These are phyloP conservation scores for Rhagoletis pomonella DNA, from an alignment of 1,140 invertebrate genomes.

Conservation along the genomic window DNA sequence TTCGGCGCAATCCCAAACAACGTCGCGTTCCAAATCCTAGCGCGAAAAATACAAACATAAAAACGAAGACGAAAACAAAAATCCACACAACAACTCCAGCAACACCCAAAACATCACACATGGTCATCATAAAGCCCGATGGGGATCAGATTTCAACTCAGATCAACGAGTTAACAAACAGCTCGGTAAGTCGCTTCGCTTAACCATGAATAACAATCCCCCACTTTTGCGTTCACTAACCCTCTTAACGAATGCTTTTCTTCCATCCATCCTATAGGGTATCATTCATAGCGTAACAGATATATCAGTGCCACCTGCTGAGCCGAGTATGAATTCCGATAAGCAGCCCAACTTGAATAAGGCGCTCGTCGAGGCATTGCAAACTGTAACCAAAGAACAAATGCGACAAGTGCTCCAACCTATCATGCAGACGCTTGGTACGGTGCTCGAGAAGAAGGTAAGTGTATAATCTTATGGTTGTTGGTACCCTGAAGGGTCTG, in stretches of 20 bases:
- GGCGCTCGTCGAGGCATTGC: constrained; percentile 63
- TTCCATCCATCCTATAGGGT: neutral
- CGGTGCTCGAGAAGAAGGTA: constrained; percentile 61
- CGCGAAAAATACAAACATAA: neutral
- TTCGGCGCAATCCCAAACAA: neutral
- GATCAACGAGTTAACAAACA: neutral
- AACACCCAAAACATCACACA: constrained; percentile 20
- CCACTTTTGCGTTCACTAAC: too few species aligned
- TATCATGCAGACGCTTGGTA: constrained; percentile 62
- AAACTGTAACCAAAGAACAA: constrained; percentile 65
- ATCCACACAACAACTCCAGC: too few species aligned
- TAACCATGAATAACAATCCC: neutral
- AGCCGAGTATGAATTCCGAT: constrained; percentile 20
- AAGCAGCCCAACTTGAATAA: constrained; percentile 55
- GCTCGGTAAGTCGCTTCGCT: neutral
- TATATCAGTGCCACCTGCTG: neutral
- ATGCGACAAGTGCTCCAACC: constrained; percentile 66
- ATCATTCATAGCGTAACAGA: neutral
- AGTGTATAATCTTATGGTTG: neutral
- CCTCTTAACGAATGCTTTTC: too few species aligned
- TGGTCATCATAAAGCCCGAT: constrained; percentile 34
- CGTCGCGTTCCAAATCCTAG: neutral
- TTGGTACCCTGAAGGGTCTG: too few species aligned
- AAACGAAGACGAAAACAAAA: neutral
- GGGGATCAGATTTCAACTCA: constrained; percentile 42